Conservation (phyloP, 2,888 invertebrate species). For the Resseliella maxima region DNA sequence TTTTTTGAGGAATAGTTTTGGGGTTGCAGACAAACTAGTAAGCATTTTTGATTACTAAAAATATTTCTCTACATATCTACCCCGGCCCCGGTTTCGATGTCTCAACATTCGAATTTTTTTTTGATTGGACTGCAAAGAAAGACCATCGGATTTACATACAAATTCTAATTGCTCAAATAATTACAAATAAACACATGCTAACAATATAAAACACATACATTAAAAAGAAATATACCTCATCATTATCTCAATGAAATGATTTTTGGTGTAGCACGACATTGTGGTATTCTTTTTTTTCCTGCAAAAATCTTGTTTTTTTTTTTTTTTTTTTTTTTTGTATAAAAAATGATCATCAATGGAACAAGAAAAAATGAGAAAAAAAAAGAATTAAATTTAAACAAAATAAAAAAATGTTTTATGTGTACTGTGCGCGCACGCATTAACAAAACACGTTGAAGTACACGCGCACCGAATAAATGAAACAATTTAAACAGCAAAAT, state of each 20-base stretch:
- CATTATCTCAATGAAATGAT: neutral
- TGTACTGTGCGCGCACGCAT: constrained; percentile 2
- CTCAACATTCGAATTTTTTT: neutral
- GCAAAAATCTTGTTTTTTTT: neutral
- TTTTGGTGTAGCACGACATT: constrained; percentile 20
- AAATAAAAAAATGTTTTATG: neutral
- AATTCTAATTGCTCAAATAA: too few species aligned
- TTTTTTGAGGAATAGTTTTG: neutral
- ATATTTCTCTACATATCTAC: constrained; percentile 24
- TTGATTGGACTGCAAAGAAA: too few species aligned
- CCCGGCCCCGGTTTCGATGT: neutral
- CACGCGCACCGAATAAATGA: constrained; percentile 13
- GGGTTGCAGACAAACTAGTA: neutral
- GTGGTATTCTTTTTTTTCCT: neutral
- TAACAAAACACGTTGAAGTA: constrained; percentile 4
- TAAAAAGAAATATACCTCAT: constrained; percentile 4
- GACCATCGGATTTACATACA: too few species aligned
- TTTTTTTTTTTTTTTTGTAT: neutral
- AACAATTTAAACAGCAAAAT: neutral
- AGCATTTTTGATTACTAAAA: constrained; percentile 20
- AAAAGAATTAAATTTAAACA: neutral
- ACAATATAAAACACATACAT: neutral
- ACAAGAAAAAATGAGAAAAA: neutral
- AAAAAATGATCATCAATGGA: neutral
- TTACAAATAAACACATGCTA: neutral